Evolutionary conservation across 2,888 invertebrate species (phyloP).

Genomic region (Catonia carolina): DNA sequence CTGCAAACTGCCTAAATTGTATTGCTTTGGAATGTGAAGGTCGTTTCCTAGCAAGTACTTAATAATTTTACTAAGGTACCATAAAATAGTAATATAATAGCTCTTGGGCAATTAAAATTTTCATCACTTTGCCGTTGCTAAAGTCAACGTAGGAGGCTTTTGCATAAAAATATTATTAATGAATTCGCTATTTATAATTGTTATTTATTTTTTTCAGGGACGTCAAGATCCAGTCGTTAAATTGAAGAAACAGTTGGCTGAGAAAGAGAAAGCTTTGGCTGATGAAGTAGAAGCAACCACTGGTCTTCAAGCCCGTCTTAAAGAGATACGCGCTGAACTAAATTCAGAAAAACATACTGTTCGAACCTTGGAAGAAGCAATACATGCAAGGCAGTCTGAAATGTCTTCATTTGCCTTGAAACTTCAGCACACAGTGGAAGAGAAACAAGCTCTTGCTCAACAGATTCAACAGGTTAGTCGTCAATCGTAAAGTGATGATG

Average conservation of each 20-base stretch:
- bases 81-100: too few species aligned
- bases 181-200: too few species aligned
- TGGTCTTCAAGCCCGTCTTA: conserved; percentile 68
- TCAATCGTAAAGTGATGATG: too few species aligned
- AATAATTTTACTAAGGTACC: too few species aligned
- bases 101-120: too few species aligned
- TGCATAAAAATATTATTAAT: too few species aligned
- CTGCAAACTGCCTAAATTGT: too few species aligned
- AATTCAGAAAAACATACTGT: conserved; percentile 54
- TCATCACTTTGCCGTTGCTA: too few species aligned
- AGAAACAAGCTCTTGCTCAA: conserved; percentile 54
- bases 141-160: too few species aligned
- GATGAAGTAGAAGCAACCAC: conserved; percentile 70
- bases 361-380: conserved; percentile 51
- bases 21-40: too few species aligned
- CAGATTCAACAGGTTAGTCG: conserved; percentile 52
- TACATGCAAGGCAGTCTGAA: conserved; percentile 45
- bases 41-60: too few species aligned
- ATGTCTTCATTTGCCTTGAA: conserved; percentile 45
- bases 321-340: conserved; percentile 65
- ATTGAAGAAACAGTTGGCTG: conserved; percentile 79
- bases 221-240: conserved; percentile 79
- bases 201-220: conserved; percentile 51
- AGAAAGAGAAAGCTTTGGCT: conserved; percentile 69
- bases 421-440: conserved; percentile 55